phyloP scores from a whole-genome alignment of 2,113 vertebrate species.

The Spheniscus mendiculus region DNA sequence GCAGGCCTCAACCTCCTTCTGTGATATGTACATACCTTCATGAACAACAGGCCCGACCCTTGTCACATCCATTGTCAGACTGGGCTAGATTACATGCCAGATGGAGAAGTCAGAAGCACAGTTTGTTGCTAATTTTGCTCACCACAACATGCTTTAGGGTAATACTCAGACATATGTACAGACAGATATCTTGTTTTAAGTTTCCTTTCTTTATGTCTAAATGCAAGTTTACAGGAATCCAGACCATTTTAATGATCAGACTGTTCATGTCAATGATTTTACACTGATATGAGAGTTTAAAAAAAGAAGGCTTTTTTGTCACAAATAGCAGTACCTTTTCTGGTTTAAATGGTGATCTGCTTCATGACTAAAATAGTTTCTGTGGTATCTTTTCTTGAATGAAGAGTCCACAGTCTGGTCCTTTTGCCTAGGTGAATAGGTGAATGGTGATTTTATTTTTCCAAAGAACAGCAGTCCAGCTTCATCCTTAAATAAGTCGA shows the following conservation, averaged over 20 bases:
- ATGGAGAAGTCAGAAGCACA: background rate
- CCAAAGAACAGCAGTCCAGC: background rate
- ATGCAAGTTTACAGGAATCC: background rate
- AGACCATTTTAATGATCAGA: background rate
- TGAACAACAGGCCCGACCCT: background rate
- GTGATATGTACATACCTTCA: background rate
- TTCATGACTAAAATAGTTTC: background rate
- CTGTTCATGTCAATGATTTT: background rate
- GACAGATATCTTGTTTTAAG: background rate
- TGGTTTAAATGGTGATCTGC: background rate
- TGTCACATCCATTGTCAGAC: background rate
- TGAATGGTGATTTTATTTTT: background rate
- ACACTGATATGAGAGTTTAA: background rate
- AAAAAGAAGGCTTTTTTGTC: background rate
- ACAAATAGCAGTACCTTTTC: background rate
- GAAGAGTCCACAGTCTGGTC: background rate
- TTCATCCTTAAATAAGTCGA: background rate
- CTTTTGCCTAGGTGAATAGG: background rate
- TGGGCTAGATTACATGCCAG: background rate
- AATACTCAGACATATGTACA: background rate
- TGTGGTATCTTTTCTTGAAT: background rate
- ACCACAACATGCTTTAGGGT: background rate
- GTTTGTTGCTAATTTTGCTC: background rate
- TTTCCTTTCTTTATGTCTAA: background rate
- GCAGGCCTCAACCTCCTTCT: background rate